Conservation (phyloP, 1,140 invertebrate genomes). For the Laodelphax striatellus region DNA sequence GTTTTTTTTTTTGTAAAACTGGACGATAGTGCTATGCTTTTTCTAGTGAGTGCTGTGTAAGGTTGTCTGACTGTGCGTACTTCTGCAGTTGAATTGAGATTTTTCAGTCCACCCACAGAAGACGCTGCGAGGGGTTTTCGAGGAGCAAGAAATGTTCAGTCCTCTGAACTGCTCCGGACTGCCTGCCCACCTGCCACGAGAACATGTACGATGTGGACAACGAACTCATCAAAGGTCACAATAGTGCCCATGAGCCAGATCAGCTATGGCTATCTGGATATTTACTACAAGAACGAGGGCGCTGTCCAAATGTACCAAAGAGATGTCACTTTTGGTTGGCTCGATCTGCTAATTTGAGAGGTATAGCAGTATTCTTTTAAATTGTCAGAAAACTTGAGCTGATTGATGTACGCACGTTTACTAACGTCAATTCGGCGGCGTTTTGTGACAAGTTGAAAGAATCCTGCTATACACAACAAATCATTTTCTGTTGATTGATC, state of each 20-base stretch:
- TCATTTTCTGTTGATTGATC: too few species aligned
- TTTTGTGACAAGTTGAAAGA: too few species aligned
- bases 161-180: constrained; percentile 22
- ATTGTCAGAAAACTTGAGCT: too few species aligned
- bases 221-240: constrained; percentile 18
- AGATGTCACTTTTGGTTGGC: constrained; percentile 25
- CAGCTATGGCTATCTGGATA: constrained; percentile 20
- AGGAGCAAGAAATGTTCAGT: constrained; percentile 10
- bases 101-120: constrained; percentile 21
- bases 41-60: too few species aligned
- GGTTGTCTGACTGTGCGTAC: too few species aligned
- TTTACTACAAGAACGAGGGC: constrained; percentile 24
- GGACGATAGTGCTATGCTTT: too few species aligned
- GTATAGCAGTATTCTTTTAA: too few species aligned
- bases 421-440: too few species aligned
- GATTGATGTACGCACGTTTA: too few species aligned
- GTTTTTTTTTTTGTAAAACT: too few species aligned
- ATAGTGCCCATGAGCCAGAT: constrained; percentile 12
- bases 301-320: constrained; percentile 25
- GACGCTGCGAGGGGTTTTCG: constrained; percentile 16
- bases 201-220: constrained; percentile 21
- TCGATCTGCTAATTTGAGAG: constrained; percentile 23
- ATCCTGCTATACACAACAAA: too few species aligned
- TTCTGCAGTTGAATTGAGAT: constrained; percentile 19
- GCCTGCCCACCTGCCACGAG: constrained; percentile 25